Percentiles rank a stretch among this genome's conserved stretches.
Conservation (phyloP, 2,113 vertebrate genomes). For the Cyanocitta stelleri region DNA sequence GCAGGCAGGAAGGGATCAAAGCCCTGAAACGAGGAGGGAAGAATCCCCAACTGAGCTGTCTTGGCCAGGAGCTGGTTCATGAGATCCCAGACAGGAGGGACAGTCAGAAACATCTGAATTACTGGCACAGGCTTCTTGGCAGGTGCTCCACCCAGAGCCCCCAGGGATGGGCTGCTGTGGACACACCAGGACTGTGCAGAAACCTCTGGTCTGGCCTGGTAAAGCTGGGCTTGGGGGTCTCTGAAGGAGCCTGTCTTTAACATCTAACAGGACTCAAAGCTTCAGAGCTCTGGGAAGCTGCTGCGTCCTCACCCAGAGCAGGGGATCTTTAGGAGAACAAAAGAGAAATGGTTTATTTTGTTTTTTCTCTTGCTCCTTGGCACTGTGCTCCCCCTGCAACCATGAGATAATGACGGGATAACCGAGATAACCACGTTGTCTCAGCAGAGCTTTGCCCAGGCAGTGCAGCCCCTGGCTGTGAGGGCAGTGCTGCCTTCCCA, state of each 20-base stretch:
- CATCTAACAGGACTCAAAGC: neutral
- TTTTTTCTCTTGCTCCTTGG: neutral
- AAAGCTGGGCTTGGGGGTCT: neutral
- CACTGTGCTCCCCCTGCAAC: neutral
- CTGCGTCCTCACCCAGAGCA: neutral
- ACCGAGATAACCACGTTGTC: too few species aligned
- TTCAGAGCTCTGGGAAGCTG: neutral
- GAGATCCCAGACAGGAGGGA: neutral
- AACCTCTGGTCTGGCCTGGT: neutral
- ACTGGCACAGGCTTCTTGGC: neutral
- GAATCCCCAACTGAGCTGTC: neutral
- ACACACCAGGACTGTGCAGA: neutral
- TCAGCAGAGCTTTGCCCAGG: neutral
- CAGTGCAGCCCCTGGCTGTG: neutral
- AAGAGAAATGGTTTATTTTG: neutral
- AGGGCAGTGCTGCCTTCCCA: neutral
- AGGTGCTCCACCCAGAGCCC: neutral
- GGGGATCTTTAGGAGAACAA: neutral
- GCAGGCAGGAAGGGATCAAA: neutral
- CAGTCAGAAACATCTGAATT: neutral
- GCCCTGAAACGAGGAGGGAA: neutral
- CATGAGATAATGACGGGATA: fast-evolving
- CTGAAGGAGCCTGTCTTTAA: neutral
- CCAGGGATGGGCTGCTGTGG: neutral
- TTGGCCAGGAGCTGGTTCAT: neutral